These are phyloP conservation scores for Platycnemis pennipes DNA, from an alignment of 2,888 invertebrate genomes.

Conservation along the genomic window DNA sequence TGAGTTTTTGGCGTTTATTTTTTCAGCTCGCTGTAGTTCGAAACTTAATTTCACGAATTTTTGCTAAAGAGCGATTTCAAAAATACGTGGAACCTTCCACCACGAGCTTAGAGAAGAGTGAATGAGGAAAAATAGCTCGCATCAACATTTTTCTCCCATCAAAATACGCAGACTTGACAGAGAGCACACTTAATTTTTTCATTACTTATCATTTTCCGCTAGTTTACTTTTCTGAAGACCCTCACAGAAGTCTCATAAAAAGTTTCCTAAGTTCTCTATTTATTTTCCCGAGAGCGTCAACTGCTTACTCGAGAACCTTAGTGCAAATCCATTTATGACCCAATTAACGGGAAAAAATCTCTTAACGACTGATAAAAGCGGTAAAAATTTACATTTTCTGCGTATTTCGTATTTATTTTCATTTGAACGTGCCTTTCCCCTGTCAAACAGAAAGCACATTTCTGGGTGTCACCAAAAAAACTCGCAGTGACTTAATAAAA, in stretches of 20 bases:
- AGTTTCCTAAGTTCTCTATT: neutral
- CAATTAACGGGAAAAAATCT: neutral
- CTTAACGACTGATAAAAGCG: neutral
- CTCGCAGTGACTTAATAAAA: too few relatives aligned
- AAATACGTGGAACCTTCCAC: neutral
- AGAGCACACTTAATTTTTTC: neutral
- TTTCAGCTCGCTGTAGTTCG: neutral
- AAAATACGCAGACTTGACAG: neutral
- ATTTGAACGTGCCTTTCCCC: too few relatives aligned
- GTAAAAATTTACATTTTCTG: too few relatives aligned
- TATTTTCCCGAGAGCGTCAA: neutral
- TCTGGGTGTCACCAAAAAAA: too few relatives aligned
- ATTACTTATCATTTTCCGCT: neutral
- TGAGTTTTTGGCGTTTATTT: neutral
- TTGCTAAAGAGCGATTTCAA: neutral
- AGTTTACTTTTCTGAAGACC: neutral
- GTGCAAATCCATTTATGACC: neutral
- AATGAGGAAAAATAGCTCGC: neutral
- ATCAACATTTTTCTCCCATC: neutral
- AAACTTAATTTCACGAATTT: neutral
- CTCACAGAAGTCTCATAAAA: neutral
- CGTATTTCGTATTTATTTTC: too few relatives aligned
- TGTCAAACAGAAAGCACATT: too few relatives aligned
- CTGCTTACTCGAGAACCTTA: neutral
- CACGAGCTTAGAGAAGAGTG: neutral